Percentiles rank a stretch among this genome's conserved stretches.
Evolutionary conservation across 2,113 vertebrate species (phyloP).

Genomic region (Pongo abelii): DNA sequence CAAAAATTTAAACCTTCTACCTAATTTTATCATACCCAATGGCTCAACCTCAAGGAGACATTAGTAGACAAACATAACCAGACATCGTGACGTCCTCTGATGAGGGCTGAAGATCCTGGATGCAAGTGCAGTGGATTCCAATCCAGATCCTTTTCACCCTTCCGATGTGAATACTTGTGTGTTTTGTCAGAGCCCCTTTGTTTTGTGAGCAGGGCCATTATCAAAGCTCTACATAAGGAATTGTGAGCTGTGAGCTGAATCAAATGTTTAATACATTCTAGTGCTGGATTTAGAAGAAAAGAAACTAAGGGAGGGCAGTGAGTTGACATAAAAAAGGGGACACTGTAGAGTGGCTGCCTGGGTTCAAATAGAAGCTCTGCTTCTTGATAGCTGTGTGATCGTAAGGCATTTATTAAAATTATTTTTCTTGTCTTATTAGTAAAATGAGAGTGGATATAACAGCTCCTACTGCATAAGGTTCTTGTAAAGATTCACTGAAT

Average conservation of each 20-base stretch:
- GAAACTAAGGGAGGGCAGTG: neutral
- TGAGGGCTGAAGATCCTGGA: neutral
- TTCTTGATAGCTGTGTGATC: neutral
- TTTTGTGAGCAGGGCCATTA: neutral
- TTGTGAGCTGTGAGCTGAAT: neutral
- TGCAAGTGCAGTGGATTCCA: neutral
- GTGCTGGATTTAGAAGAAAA: neutral
- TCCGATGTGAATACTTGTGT: neutral
- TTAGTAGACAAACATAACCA: neutral
- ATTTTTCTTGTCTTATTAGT: neutral
- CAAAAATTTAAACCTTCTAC: neutral
- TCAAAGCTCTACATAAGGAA: neutral
- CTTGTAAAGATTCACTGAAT: neutral
- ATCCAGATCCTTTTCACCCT: neutral
- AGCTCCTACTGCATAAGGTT: neutral
- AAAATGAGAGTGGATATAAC: neutral
- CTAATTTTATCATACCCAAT: neutral
- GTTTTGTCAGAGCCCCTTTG: neutral
- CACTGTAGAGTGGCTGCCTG: neutral
- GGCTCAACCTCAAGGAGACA: neutral
- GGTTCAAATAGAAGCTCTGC: neutral
- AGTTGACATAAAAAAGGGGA: neutral
- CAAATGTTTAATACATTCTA: neutral
- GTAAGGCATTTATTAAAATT: neutral
- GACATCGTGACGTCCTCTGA: neutral